A percentile compares a stretch with the other conserved stretches of the same genome.
Evolutionary conservation across 2,888 invertebrate genomes (phyloP).

Genomic region (Heteromyza rotundicornis): DNA sequence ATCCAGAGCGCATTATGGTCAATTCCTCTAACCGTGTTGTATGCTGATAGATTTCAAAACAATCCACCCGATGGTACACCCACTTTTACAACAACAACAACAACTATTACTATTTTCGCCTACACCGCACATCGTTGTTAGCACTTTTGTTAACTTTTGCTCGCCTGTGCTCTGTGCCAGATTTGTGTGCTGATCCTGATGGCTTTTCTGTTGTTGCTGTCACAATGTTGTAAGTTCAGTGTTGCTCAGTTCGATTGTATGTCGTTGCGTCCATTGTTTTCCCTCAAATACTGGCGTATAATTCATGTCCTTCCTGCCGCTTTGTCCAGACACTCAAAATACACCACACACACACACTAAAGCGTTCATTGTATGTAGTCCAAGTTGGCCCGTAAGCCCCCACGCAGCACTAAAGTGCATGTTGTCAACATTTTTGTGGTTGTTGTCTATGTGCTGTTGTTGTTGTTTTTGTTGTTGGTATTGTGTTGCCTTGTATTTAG

Average conservation of each 20-base stretch:
- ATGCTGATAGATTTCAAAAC: too few species aligned
- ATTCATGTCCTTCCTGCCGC: background rate
- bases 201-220: background rate
- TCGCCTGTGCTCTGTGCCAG: background rate
- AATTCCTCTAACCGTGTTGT: too few species aligned
- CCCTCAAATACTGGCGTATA: background rate
- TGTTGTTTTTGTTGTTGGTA: background rate
- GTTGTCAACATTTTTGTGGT: constrained; percentile 10
- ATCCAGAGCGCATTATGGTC: too few species aligned
- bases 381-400: too few species aligned
- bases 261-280: background rate
- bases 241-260: background rate
- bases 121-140: background rate
- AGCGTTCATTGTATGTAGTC: too few species aligned
- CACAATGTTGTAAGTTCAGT: background rate
- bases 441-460: constrained; percentile 3
- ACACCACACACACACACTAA: too few species aligned
- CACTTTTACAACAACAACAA: too few species aligned
- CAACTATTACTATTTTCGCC: too few species aligned
- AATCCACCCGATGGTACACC: too few species aligned
- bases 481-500: background rate
- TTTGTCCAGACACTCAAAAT: background rate
- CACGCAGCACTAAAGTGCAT: constrained; percentile 3
- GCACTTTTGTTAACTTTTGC: background rate
- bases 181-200: constrained; percentile 2